Conservation (phyloP, 2,797 vertebrate genomes). For the Holocentrus rufus region DNA sequence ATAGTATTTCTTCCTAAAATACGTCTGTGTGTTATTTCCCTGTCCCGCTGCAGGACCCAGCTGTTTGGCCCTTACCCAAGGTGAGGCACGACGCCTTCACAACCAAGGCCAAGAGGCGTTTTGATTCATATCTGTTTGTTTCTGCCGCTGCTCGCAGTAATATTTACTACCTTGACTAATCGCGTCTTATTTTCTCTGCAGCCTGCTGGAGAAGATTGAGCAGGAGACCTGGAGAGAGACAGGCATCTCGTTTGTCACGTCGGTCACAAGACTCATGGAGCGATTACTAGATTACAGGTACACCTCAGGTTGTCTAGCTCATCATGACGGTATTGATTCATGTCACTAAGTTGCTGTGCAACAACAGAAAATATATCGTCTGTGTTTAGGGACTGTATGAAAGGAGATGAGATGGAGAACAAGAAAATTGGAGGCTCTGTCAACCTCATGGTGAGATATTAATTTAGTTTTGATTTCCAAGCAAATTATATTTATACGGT, state of each 20-base stretch:
- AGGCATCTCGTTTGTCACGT: slow-evolving; percentile 96
- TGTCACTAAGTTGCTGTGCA: slow-evolving; percentile 5
- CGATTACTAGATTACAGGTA: slow-evolving; percentile 98
- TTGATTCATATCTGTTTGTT: slow-evolving; percentile 19
- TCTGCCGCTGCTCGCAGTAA: slow-evolving; percentile 1
- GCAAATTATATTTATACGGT: not conserved
- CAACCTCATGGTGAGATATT: slow-evolving; percentile 92
- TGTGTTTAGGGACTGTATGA: slow-evolving; percentile 94
- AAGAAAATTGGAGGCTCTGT: slow-evolving; percentile 98
- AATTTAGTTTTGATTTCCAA: not conserved
- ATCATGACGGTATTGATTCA: not conserved
- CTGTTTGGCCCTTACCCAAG: slow-evolving; percentile 99
- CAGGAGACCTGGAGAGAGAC: slow-evolving; percentile 99
- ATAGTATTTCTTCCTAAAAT: slow-evolving; percentile 38
- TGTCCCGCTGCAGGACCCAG: slow-evolving; percentile 86
- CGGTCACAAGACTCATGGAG: slow-evolving; percentile 97
- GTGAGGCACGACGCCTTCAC: slow-evolving; percentile 75
- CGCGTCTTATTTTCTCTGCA: slow-evolving; percentile 59
- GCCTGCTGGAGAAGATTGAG: slow-evolving; percentile 97
- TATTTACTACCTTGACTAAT: slow-evolving; percentile 13
- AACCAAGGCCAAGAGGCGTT: not conserved
- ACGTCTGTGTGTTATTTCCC: slow-evolving; percentile 42
- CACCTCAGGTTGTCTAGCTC: not conserved
- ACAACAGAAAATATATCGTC: not conserved
- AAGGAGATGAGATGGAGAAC: slow-evolving; percentile 97